Evolutionary conservation across 2,113 vertebrate species (phyloP).

Genomic region (Phrynosoma blainvillii): DNA sequence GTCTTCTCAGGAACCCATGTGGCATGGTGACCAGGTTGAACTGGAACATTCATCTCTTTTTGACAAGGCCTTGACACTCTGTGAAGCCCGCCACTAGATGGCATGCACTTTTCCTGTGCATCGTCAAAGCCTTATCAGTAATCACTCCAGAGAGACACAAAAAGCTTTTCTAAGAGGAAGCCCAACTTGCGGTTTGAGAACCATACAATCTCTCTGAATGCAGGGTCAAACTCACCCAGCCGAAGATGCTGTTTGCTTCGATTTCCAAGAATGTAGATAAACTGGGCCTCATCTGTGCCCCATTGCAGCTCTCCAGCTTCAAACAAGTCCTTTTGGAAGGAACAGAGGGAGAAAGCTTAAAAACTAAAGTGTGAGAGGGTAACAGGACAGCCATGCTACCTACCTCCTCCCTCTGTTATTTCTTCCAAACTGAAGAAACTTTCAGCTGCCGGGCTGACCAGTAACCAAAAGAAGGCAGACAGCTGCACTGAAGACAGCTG

Average conservation of each 20-base stretch:
- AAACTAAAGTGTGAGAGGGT: too few species aligned
- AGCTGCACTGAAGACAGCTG: too few species aligned
- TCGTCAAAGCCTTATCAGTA: neutral
- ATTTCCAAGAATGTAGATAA: conserved; percentile 94
- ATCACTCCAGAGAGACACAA: neutral
- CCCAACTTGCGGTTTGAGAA: neutral
- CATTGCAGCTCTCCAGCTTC: conserved; percentile 93
- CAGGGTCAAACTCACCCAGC: conserved; percentile 81
- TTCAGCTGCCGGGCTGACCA: too few species aligned
- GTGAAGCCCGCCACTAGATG: neutral
- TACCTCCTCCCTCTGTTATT: too few species aligned
- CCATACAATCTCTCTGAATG: rapidly evolving
- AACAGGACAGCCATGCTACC: too few species aligned
- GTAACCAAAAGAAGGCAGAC: too few species aligned
- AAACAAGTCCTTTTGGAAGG: conserved; percentile 82
- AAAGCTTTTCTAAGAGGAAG: neutral
- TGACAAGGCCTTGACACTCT: too few species aligned
- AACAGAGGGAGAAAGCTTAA: too few species aligned
- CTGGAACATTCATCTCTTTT: neutral
- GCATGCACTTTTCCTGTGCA: neutral
- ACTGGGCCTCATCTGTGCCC: conserved; percentile 95
- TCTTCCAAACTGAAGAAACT: too few species aligned
- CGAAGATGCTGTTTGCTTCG: conserved; percentile 91
- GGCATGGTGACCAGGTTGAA: neutral
- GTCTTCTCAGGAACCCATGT: neutral